Evolutionary conservation across 2,113 vertebrate species (phyloP), one percentile per base, ranked within the genome.

Genomic region (Ceuthmochares aereus): DNA sequence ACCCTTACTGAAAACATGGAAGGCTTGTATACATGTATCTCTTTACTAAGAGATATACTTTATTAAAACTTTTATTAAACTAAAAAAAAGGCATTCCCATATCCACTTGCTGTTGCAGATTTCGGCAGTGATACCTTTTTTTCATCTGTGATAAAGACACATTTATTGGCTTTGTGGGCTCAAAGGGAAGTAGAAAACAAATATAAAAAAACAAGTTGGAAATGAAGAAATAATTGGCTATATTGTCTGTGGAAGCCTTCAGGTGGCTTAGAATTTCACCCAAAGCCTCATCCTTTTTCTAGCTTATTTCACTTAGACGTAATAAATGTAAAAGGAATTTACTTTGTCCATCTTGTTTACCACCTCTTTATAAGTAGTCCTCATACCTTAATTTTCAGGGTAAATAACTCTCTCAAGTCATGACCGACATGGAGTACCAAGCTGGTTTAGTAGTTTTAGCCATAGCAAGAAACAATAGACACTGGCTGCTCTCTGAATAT

Each of bases 31-130:
- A 74, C 40, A 40, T 40, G 12, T 67, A 42, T 3, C 37, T 87
- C 52, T 89, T 95, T 89, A 91, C 89, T 95, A 91, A 89, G 40
- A 40, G 40, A 40, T 40, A 40, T 40, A 40, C 40, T 40, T 40
- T 89, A 93, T 91, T 95, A 91, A 89, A 94, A 37, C n/a, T 84
- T 80, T 84, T 81, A 91, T 90, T 88, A 74, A 73, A 67, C 64
- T 67, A 77, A 37, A 30, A 23, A 59, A 40, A 74, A n/a, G 23
- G 4, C 8, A 81, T 91, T 94, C 89, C 49, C 36, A 42, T 84
- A 80, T 37, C 8, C 14, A 37, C 30, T 70, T 78, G n/a, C 12
- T 87, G 25, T 81, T 89, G 60, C 69, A 60, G 73, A 73, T 78
- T 89, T 78, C 64, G 91, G 27, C 77, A 70, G 23, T 32, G 64